Conservation (phyloP, 2,797 vertebrate species). For the Smutsia gigantea region DNA sequence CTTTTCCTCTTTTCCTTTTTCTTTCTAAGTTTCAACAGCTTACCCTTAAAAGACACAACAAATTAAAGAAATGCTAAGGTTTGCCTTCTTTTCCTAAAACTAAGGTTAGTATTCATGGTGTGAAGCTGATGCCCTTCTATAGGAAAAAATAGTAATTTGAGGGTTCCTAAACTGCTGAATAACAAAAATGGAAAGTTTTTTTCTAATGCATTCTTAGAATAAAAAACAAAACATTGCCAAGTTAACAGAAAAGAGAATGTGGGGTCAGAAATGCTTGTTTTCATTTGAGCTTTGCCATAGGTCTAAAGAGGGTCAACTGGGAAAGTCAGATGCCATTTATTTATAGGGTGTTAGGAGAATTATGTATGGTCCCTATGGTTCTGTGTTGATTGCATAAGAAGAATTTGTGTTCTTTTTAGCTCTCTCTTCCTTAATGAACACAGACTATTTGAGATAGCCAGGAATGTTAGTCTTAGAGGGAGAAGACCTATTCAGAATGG, state of each 20-base stretch:
- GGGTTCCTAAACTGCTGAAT: constrained; percentile 39
- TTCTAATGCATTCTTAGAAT: background rate
- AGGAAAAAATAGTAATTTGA: background rate
- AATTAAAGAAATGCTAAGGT: constrained; percentile 55
- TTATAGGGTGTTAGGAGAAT: background rate
- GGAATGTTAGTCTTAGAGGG: background rate
- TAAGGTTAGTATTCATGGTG: background rate
- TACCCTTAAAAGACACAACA: constrained; percentile 33
- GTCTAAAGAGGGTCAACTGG: background rate
- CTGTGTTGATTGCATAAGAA: background rate
- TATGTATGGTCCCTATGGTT: background rate
- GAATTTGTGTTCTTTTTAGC: background rate
- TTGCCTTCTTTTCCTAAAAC: constrained; percentile 13
- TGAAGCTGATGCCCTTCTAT: background rate
- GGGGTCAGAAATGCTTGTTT: background rate
- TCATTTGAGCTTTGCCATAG: background rate
- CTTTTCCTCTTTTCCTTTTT: background rate
- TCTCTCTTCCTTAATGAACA: background rate
- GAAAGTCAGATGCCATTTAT: background rate
- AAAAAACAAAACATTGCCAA: background rate
- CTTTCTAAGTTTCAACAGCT: constrained; percentile 65
- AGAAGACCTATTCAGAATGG: background rate
- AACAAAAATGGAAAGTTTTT: background rate
- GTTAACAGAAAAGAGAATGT: background rate
- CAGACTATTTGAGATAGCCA: background rate